Percentiles rank a stretch among this genome's conserved stretches.
phyloP scores from a whole-genome alignment of 35 echinoderm and acorn worm species.

The Strongylocentrotus purpuratus region DNA sequence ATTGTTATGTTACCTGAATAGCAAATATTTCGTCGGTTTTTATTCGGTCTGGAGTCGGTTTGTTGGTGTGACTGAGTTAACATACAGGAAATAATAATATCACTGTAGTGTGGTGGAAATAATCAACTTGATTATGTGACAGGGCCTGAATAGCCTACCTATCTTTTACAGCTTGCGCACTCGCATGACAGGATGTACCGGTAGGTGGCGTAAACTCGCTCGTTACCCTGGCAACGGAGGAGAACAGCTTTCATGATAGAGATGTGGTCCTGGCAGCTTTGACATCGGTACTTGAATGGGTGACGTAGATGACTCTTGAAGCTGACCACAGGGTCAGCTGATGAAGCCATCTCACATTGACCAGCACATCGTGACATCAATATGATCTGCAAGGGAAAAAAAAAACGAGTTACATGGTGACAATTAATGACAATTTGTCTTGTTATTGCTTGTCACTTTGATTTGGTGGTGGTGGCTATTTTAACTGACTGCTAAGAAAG shows the following conservation, averaged over 20 bases:
- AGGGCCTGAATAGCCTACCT: background rate
- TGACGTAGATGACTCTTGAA: conserved; percentile 65
- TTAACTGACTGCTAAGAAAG: no score
- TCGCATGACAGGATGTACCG: conserved; percentile 73
- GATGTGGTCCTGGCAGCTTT: conserved; percentile 69
- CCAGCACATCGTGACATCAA: conserved; percentile 77
- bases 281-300: conserved; percentile 72
- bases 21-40: no score
- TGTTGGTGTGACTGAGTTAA: no score
- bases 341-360: conserved; percentile 58
- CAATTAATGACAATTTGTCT: no score
- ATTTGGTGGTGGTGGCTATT: no score
- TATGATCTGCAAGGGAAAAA: conserved; percentile 43
- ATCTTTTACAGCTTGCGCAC: conserved; percentile 57
- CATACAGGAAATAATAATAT: background rate
- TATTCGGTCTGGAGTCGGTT: no score
- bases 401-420: background rate
- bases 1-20: no score
- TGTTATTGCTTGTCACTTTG: no score
- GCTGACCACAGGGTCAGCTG: conserved; percentile 70
- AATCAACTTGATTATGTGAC: background rate
- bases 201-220: conserved; percentile 73
- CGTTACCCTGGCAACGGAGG: conserved; percentile 60
- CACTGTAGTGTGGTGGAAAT: background rate
- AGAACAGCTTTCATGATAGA: conserved; percentile 77